These are phyloP conservation scores for Cerceris rybyensis DNA, from an alignment of 2,888 invertebrate genomes.

Conservation along the genomic window DNA sequence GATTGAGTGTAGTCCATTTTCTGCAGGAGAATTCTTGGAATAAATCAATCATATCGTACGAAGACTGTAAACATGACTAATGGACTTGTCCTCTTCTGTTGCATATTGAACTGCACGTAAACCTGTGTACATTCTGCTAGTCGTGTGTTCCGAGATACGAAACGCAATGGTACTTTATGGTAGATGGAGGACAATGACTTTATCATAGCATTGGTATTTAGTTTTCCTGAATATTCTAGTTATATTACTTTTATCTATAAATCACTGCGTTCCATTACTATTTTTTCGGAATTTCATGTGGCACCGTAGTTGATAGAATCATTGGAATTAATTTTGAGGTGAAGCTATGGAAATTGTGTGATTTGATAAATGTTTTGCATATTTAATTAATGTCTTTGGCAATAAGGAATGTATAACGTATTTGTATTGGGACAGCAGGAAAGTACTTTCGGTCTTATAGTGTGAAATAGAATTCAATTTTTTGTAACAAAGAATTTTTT, in stretches of 20 bases:
- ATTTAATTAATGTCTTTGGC: too few relatives aligned
- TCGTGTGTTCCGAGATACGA: constrained; percentile 55
- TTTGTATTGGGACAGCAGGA: too few relatives aligned
- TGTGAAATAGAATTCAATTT: too few relatives aligned
- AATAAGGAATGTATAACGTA: too few relatives aligned
- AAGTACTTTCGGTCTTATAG: too few relatives aligned
- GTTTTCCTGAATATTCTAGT: constrained; percentile 3
- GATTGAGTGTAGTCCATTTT: constrained; percentile 18
- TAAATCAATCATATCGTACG: constrained; percentile 43
- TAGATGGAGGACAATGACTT: constrained; percentile 37
- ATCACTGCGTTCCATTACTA: constrained; percentile 24
- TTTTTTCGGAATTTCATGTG: too few relatives aligned
- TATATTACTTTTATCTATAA: constrained; percentile 17
- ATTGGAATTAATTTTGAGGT: too few relatives aligned
- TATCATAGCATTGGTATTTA: constrained; percentile 29
- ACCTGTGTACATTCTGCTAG: constrained; percentile 14
- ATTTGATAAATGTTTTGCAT: too few relatives aligned
- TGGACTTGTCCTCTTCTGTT: constrained; percentile 44
- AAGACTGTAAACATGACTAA: constrained; percentile 64
- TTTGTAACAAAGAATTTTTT: too few relatives aligned
- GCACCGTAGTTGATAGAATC: too few relatives aligned
- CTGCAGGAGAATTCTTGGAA: constrained; percentile 7
- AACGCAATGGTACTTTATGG: constrained; percentile 30
- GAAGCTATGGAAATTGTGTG: too few relatives aligned
- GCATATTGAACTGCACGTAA: constrained; percentile 40